Percentiles rank a stretch among this genome's conserved stretches.
phyloP scores from a whole-genome alignment of 2,113 vertebrate species.

The Vombatus ursinus region DNA sequence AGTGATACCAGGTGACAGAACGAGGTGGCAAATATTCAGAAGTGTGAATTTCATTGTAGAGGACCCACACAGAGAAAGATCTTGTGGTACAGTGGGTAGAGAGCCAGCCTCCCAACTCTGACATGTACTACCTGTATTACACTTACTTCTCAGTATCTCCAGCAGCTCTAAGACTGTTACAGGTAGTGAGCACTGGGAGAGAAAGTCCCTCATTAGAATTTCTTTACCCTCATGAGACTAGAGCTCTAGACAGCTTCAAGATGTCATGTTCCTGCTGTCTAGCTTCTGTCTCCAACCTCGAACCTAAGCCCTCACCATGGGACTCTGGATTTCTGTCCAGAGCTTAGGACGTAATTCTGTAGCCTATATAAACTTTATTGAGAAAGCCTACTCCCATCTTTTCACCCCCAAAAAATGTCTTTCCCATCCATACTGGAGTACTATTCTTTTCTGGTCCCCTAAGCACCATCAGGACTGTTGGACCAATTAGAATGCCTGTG shows the following conservation, averaged over 20 bases:
- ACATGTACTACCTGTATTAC: background rate
- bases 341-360: background rate
- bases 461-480: background rate
- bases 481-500: background rate
- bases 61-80: background rate
- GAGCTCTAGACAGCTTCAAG: background rate
- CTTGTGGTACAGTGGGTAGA: background rate
- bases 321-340: background rate
- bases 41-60: background rate
- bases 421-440: background rate
- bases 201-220: background rate
- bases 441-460: background rate
- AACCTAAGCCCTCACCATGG: background rate
- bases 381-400: background rate
- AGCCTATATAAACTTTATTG: background rate
- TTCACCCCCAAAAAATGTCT: background rate
- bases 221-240: background rate
- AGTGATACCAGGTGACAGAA: background rate
- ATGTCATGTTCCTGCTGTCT: background rate
- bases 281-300: background rate
- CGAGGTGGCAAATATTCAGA: background rate
- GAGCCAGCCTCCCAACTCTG: background rate
- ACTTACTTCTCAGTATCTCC: background rate
- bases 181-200: background rate
- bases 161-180: background rate